phyloP scores from a whole-genome alignment of 2,797 vertebrate species.

The Myotis pilosus region DNA sequence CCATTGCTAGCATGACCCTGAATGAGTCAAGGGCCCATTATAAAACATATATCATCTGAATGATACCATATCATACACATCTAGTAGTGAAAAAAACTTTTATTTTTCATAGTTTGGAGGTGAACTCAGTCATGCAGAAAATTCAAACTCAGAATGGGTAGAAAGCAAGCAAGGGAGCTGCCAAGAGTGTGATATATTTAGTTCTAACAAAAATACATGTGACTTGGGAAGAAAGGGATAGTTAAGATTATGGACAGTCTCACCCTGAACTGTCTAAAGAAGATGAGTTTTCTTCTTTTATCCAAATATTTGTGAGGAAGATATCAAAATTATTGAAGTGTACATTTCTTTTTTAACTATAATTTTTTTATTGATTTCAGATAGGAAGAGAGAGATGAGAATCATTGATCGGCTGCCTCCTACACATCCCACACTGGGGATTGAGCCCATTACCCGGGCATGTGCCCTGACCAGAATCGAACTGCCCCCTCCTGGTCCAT shows the following conservation, averaged over 20 bases:
- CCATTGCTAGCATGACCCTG: constrained; percentile 61
- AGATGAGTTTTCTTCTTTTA: constrained; percentile 37
- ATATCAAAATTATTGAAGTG: constrained; percentile 1
- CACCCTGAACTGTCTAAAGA: constrained; percentile 40
- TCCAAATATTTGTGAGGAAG: constrained; percentile 55
- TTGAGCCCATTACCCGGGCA: no score
- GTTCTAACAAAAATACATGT: constrained; percentile 61
- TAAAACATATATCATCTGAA: constrained; percentile 56
- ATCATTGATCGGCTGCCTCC: no score
- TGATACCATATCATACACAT: constrained; percentile 53
- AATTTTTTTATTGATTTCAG: no score
- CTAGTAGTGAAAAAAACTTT: constrained; percentile 62
- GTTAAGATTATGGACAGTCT: constrained; percentile 59
- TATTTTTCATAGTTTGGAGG: constrained; percentile 75
- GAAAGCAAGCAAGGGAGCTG: constrained; percentile 62
- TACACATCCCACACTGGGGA: no score
- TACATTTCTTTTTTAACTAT: not conserved
- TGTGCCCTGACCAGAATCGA: no score
- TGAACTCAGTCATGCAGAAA: constrained; percentile 72
- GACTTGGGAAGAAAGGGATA: constrained; percentile 46
- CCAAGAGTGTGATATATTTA: constrained; percentile 71
- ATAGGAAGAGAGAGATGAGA: no score
- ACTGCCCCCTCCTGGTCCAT: no score
- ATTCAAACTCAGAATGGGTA: constrained; percentile 67
- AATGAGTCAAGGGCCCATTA: constrained; percentile 52